These are phyloP conservation scores for Elephas maximus DNA, from an alignment of 2,113 vertebrate genomes.

Conservation along the genomic window DNA sequence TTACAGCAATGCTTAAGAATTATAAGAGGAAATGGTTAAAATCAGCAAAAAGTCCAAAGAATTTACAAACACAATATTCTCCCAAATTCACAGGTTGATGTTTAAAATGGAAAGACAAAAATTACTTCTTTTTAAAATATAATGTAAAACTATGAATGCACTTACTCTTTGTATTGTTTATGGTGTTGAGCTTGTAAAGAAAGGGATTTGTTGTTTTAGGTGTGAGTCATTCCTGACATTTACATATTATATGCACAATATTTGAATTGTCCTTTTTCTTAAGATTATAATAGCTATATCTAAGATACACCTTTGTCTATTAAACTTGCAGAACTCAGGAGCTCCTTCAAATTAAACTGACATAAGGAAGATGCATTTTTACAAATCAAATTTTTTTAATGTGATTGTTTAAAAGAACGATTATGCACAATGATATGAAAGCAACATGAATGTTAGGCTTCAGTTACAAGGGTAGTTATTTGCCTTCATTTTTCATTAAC, in stretches of 20 bases:
- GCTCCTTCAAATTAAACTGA: constrained; percentile 78
- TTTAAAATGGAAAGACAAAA: constrained; percentile 45
- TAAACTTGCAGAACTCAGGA: constrained; percentile 78
- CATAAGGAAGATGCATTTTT: constrained; percentile 69
- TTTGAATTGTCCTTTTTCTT: constrained; percentile 82
- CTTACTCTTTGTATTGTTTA: constrained; percentile 77
- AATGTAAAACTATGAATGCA: constrained; percentile 78
- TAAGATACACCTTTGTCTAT: constrained; percentile 78
- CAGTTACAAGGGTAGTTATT: constrained; percentile 80
- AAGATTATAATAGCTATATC: constrained; percentile 75
- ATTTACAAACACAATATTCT: constrained; percentile 60
- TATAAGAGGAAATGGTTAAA: constrained; percentile 32
- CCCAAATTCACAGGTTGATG: not conserved
- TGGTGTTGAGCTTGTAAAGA: constrained; percentile 40
- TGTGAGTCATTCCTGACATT: constrained; percentile 72
- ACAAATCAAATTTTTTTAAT: constrained; percentile 80
- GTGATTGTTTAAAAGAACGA: constrained; percentile 83
- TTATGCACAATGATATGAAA: constrained; percentile 75
- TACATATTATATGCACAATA: constrained; percentile 78
- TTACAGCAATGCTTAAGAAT: not conserved
- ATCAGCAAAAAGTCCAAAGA: not conserved
- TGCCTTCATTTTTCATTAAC: constrained; percentile 83
- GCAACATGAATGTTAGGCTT: constrained; percentile 76
- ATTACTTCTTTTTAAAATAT: constrained; percentile 68
- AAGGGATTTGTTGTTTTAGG: constrained; percentile 59